Evolutionary conservation across 2,797 vertebrate genomes (phyloP).

Genomic region (Simalia tracyae): DNA sequence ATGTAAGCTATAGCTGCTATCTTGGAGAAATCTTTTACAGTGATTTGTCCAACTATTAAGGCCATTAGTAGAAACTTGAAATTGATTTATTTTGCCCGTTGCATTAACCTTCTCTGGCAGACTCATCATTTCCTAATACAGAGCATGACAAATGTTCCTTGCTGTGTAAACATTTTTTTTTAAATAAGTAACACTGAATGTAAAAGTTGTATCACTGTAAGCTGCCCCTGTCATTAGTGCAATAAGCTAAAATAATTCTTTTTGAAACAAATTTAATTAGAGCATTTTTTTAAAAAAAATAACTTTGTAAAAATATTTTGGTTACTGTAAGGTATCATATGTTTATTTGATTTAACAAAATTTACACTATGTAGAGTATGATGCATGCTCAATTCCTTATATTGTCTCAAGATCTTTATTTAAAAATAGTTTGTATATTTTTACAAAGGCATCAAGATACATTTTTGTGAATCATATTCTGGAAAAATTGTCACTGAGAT

Average conservation of each 20-base stretch:
- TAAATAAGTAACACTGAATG: constrained; percentile 30
- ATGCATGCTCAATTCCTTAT: constrained; percentile 27
- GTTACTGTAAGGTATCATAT: background rate
- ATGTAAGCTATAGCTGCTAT: constrained; percentile 60
- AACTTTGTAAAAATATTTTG: constrained; percentile 46
- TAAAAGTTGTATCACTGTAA: constrained; percentile 45
- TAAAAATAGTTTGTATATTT: background rate
- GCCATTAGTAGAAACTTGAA: constrained; percentile 62
- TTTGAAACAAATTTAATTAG: constrained; percentile 59
- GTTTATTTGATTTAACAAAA: background rate
- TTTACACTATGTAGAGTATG: constrained; percentile 22
- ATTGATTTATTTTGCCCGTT: constrained; percentile 68
- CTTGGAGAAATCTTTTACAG: constrained; percentile 61
- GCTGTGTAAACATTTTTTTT: constrained; percentile 44
- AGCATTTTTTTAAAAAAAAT: constrained; percentile 54
- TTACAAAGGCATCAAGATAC: background rate
- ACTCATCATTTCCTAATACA: constrained; percentile 55
- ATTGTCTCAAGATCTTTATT: background rate
- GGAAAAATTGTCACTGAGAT: background rate
- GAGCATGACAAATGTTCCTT: constrained; percentile 59
- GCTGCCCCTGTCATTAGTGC: constrained; percentile 48
- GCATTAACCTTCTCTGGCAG: constrained; percentile 64
- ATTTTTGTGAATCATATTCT: background rate
- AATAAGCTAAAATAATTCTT: constrained; percentile 42
- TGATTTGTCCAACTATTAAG: constrained; percentile 62